Percentiles rank a stretch among this genome's conserved stretches.
These are phyloP conservation scores for Ochotona curzoniae DNA, from an alignment of 2,113 vertebrate genomes.

Conservation along the genomic window DNA sequence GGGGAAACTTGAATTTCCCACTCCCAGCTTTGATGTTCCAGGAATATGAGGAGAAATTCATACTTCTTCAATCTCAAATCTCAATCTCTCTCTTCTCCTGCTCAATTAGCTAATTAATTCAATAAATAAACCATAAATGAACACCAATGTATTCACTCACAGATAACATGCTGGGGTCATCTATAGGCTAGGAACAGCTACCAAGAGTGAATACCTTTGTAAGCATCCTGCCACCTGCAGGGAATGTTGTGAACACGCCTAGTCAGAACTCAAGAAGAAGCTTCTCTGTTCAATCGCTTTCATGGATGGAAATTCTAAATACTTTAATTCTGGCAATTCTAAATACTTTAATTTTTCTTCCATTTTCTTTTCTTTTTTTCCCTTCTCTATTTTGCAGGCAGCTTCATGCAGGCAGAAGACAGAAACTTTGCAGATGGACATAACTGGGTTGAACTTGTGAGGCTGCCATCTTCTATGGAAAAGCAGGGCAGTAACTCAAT, in stretches of 20 bases:
- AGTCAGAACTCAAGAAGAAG: background rate
- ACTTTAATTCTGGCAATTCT: background rate
- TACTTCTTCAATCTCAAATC: no score
- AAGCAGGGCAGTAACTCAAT: background rate
- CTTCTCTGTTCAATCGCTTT: background rate
- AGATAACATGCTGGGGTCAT: background rate
- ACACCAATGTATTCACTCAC: background rate
- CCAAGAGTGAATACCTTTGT: background rate
- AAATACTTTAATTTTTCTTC: background rate
- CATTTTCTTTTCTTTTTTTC: background rate
- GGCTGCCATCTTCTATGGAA: background rate
- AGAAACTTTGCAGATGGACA: background rate
- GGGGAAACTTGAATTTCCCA: no score
- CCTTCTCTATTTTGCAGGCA: background rate
- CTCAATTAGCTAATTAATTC: no score
- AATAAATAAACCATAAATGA: background rate
- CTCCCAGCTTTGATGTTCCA: no score
- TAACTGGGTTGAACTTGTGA: conserved; percentile 27
- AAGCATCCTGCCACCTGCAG: background rate
- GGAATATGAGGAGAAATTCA: no score
- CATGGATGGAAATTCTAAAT: background rate
- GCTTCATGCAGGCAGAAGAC: conserved; percentile 9
- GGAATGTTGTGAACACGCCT: background rate
- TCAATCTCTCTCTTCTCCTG: no score
- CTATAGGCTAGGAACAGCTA: background rate